phyloP scores from a whole-genome alignment of 2,113 vertebrate genomes.

The Xenus cinereus region DNA sequence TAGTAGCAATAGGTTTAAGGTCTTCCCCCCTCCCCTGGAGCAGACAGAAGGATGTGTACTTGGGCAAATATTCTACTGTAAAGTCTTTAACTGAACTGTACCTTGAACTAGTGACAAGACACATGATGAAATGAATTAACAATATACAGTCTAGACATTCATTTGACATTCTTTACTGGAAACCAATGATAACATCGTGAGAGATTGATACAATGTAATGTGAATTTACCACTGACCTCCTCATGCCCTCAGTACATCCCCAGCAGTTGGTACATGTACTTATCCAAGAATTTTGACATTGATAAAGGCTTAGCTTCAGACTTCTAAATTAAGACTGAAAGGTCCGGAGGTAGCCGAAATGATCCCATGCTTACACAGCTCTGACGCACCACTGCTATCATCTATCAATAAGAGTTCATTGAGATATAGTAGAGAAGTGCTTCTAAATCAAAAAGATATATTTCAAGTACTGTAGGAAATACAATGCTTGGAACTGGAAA shows the following conservation, averaged over 20 bases:
- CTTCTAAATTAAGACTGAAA: slow-evolving; percentile 48
- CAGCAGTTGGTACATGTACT: neutral
- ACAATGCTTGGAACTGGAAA: neutral
- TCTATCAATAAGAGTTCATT: slow-evolving; percentile 21
- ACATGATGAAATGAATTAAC: neutral
- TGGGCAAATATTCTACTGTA: neutral
- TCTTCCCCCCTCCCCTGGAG: rapidly evolving
- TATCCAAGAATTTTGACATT: slow-evolving; percentile 32
- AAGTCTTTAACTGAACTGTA: neutral
- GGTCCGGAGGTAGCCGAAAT: slow-evolving; percentile 10
- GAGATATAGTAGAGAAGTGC: slow-evolving; percentile 14
- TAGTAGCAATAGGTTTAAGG: neutral
- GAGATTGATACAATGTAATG: neutral
- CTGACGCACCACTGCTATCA: neutral
- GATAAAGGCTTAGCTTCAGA: slow-evolving; percentile 25
- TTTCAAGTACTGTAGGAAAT: slow-evolving; percentile 30
- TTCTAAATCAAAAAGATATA: neutral
- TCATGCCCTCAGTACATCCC: neutral
- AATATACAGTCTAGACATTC: neutral
- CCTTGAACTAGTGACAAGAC: neutral
- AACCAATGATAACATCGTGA: neutral
- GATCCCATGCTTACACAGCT: neutral
- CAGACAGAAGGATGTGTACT: neutral
- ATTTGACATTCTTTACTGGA: neutral
- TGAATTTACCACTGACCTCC: slow-evolving; percentile 12